These are phyloP conservation scores for Thomomys bottae DNA, from an alignment of 2,113 vertebrate species.

Conservation along the genomic window DNA sequence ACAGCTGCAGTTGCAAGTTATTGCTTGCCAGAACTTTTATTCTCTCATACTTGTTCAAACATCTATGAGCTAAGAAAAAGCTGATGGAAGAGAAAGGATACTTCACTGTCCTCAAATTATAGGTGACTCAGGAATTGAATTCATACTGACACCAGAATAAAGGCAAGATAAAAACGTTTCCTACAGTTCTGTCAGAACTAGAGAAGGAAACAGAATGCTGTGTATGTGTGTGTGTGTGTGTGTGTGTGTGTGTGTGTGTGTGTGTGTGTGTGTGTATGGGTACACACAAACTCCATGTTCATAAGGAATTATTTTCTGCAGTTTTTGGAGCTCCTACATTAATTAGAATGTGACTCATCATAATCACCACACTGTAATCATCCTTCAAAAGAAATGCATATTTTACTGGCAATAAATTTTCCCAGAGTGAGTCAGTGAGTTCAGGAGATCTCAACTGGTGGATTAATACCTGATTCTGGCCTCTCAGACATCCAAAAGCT, in stretches of 20 bases:
- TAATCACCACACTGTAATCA: not conserved
- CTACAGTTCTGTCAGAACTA: slow-evolving; percentile 3
- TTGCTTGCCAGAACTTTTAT: slow-evolving; percentile 81
- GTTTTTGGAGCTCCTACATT: slow-evolving; percentile 18
- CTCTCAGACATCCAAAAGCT: not conserved
- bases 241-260: not conserved
- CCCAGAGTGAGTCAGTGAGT: not conserved
- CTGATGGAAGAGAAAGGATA: slow-evolving; percentile 77
- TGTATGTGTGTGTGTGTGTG: not conserved
- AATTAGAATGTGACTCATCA: not conserved
- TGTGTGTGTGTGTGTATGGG: not conserved
- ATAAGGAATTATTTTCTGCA: not conserved
- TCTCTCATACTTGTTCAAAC: slow-evolving; percentile 82
- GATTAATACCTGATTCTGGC: not conserved
- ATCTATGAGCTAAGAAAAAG: slow-evolving; percentile 76
- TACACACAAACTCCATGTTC: not conserved
- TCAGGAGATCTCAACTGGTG: not conserved
- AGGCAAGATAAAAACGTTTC: not conserved
- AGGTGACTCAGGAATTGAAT: slow-evolving; percentile 31
- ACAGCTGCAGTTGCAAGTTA: slow-evolving; percentile 81
- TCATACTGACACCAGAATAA: not conserved
- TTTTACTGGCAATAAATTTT: slow-evolving; percentile 29
- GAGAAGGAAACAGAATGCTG: not conserved
- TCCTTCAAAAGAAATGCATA: slow-evolving; percentile 28
- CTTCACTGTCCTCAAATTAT: slow-evolving; percentile 14